These are phyloP conservation scores for Yasuhikotakia modesta DNA, from an alignment of 2,797 vertebrate genomes.

Conservation along the genomic window DNA sequence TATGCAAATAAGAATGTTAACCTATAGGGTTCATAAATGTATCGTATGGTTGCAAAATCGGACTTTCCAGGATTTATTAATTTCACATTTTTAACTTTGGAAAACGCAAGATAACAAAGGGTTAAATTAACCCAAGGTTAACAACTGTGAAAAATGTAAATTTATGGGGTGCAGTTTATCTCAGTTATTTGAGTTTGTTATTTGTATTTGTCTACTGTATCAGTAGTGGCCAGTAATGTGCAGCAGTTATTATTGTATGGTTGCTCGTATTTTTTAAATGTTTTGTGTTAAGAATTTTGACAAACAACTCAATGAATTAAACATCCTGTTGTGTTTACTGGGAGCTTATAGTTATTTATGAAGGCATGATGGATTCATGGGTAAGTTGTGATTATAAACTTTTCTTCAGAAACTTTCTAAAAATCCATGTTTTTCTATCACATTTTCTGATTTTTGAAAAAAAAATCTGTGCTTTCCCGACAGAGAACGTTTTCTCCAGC, in stretches of 20 bases:
- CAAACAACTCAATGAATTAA: constrained; percentile 26
- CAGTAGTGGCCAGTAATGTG: neutral
- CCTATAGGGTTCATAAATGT: neutral
- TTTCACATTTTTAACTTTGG: neutral
- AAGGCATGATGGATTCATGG: neutral
- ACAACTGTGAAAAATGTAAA: neutral
- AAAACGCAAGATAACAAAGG: neutral
- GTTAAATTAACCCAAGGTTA: too few relatives aligned
- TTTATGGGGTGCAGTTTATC: neutral
- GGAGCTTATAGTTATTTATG: neutral
- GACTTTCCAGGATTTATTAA: neutral
- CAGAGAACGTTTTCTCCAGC: neutral
- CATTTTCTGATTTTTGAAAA: neutral
- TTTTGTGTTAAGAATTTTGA: constrained; percentile 41
- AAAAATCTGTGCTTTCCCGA: neutral
- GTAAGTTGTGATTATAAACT: constrained; percentile 14
- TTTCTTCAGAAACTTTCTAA: neutral
- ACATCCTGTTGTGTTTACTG: constrained; percentile 25
- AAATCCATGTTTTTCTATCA: neutral
- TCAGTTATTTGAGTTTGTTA: neutral
- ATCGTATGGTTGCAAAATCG: neutral
- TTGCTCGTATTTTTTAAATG: constrained; percentile 18
- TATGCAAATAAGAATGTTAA: neutral
- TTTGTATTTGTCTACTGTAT: neutral
- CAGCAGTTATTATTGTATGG: neutral